Base-by-base conservation (phyloP, 2,113 vertebrate species). In the Actenoides hombroni region DNA sequence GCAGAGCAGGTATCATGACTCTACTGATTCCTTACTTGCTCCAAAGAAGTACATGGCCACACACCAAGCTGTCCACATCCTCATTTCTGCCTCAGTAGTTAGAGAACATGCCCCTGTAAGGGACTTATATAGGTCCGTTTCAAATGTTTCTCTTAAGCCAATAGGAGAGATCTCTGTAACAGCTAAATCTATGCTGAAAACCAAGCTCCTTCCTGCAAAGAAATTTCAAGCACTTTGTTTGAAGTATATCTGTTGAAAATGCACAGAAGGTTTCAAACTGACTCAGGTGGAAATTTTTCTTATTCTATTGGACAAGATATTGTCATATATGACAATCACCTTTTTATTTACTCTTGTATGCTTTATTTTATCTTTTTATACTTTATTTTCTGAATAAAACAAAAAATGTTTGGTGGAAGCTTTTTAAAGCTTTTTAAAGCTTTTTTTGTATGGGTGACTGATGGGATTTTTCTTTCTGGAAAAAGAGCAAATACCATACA, bases 1-100 rank as follows among this genome's bases (percentile, higher is more conserved):
- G 21, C 51, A 86, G 39, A 82, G 16, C 33, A 83, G 46, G 3
- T 33, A 31, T 39, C 12, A 2, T 5, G 10, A 2, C 4, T 46
- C 21, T 24, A 3, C 17, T 51, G 21, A 59, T 61, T 35, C 54
- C 95, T 97, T 83, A 98, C 94, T 95, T 95, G 90, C 46, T 94
- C 39, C 69, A 7, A 96, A 83, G 63, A 98, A 79, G 54, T 67
- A 96, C 33, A 96, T 25, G 51, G 44, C n/a, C 39, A 97, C 56
- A 21, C 48, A 80, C 56, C 84, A 94, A 64, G 73, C 70, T 0
- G 92, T 73, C 76, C 94, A 46, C 59, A 49, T 44, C 49, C 21
- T 84, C 97, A 96, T 92, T 77, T 78, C 81, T 79, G 46, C 23
- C 29, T 81, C 4, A 0, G 42, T 3, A 61, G 39, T 44, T 49